Base-by-base conservation (phyloP, 2,113 vertebrate species). In the Puffinus mauretanicus region DNA sequence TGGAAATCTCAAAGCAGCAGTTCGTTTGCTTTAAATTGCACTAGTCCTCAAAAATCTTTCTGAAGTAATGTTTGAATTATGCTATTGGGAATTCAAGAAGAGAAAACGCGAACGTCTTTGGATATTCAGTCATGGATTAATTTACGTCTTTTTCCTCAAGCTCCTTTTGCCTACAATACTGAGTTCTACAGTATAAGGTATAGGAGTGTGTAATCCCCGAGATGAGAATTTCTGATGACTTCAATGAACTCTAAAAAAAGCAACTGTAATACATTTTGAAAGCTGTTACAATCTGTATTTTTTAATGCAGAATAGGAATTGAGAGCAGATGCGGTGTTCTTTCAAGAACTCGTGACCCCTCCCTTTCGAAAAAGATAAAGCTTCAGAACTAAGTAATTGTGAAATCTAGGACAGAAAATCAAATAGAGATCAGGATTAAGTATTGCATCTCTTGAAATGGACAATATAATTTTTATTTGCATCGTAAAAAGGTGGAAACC, bases 191-290 rank as follows among this genome's bases (percentile, higher is more conserved):
- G 30, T 58, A 13, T 42, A 78, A 73, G 22, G 54, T 65, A n/a
- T 36, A 71, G 52, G 34, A n/a, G 22, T 66, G n/a, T 75, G 60
- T 90, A 93, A 87, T 67, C 58, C 88, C 22, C 9, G 13, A 88
- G 47, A 60, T 70, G 76, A 84, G 76, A 86, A 51, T 66, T 96
- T 94, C 55, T 82, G 80, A 86, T 92, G 36, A 84, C 69, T 92
- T 92, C 55, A 83, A 7, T 81, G 65, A 86, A 94, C 64, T 66
- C 83, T 24, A 52, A 66, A 96, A 93, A 75, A 93, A 55, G 42
- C 83, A 94, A 84, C 30, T 57, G 9, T 88, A 91, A 67, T 65
- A 30, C 26, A 44, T 87, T 93, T 72, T 87, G 72, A 82, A 94
- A 84, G 47, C 71, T 46, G 22, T 75, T 95, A 73, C 77, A 73